These are phyloP conservation scores for Scatophagus argus DNA, from an alignment of 2,113 vertebrate species.

Conservation along the genomic window DNA sequence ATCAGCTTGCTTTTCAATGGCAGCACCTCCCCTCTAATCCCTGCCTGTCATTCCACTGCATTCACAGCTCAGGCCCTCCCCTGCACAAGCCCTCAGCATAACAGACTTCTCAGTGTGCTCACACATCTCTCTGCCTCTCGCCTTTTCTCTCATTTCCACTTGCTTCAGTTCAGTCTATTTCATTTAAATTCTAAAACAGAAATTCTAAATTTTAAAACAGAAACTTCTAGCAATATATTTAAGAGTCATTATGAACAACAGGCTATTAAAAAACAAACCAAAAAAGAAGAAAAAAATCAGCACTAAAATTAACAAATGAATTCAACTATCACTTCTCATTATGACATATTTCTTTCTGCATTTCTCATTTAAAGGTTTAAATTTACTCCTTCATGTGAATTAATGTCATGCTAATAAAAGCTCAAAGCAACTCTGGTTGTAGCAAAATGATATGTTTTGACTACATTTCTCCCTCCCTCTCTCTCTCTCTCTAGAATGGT, in stretches of 20 bases:
- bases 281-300: too few relatives aligned
- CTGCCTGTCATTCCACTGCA: conserved; percentile 75
- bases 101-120: conserved; percentile 66
- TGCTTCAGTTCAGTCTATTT: conserved; percentile 19
- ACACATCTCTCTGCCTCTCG: conserved; percentile 38
- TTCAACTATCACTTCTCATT: neutral
- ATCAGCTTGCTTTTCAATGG: conserved; percentile 77
- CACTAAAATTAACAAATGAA: neutral
- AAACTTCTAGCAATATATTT: neutral
- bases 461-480: conserved; percentile 12
- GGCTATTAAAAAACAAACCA: neutral
- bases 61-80: conserved; percentile 70
- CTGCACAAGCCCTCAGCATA: conserved; percentile 56
- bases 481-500: conserved; percentile 48
- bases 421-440: conserved; percentile 35
- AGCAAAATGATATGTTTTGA: conserved; percentile 35
- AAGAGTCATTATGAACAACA: neutral
- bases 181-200: neutral
- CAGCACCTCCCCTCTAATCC: conserved; percentile 79
- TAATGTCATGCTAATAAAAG: conserved; percentile 35
- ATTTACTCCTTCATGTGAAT: conserved; percentile 43
- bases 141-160: conserved; percentile 18
- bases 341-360: neutral
- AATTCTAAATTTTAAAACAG: conserved; percentile 21
- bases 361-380: conserved; percentile 29